Base-by-base conservation (phyloP, 2,113 vertebrate genomes). In the Calyptomena viridis region DNA sequence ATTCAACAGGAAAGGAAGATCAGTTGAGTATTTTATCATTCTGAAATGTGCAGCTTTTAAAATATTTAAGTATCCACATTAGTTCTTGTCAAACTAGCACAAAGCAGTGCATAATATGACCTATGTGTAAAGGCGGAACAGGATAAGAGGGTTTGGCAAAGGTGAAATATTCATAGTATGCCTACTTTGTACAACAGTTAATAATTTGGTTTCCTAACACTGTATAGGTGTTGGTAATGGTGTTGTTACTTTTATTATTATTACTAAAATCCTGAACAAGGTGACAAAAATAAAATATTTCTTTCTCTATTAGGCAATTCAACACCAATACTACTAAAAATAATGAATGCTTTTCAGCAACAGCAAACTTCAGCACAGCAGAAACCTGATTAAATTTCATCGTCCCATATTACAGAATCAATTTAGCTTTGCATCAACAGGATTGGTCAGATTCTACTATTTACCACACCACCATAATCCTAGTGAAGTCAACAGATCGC, bases 61-160 rank as follows among this genome's bases (percentile, higher is more conserved):
- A 98, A 98, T 98, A 98, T 98, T 98, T 98, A 98, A 98, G 98
- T 96, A 98, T 98, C 89, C 97, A 98, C 98, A 98, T 98, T 98
- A 98, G 98, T 98, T 98, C 97, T 98, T 98, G 98, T 98, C 98
- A 98, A 97, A 97, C 94, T 96, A 96, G 95, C 95, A 97, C 96
- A 98, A 97, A 97, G 97, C 93, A 95, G 95, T 97, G 97, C 95
- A 98, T 98, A 97, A 98, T 97, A 97, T 96, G 97, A 98, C 97
- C 97, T 92, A 90, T 83, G 89, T 97, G 93, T 97, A 97, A 93
- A 93, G 97, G 94, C 91, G 97, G 97, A 98, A 98, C 97, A 98
- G 98, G 98, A 98, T 98, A 98, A 98, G 97, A 97, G 89, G 96
- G 58, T 97, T 96, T 67, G 85, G 91, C 79, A 94, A 85, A 96